Conservation (phyloP, 2,797 vertebrate species). For the Scarus forsteni region DNA sequence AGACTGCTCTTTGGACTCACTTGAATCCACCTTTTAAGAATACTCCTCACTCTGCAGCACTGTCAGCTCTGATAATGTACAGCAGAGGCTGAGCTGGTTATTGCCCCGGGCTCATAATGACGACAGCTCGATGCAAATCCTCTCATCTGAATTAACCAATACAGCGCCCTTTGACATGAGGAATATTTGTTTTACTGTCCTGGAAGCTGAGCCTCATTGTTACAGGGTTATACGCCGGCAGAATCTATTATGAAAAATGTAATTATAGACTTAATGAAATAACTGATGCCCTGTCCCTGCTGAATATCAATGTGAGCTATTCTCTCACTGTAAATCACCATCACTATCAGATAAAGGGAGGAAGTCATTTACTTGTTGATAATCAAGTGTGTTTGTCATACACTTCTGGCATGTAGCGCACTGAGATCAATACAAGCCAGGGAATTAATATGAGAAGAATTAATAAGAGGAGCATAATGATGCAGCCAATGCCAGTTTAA, state of each 20-base stretch:
- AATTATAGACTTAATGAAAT: constrained; percentile 9
- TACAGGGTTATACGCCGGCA: background rate
- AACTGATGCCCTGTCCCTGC: background rate
- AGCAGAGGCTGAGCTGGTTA: background rate
- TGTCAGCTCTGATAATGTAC: constrained; percentile 16
- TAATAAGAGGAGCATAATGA: too few relatives aligned
- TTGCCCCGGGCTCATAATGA: background rate
- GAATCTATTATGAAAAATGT: constrained; percentile 6
- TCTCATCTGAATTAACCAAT: constrained; percentile 7
- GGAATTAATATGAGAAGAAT: background rate
- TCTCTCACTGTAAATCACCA: background rate
- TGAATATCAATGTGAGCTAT: background rate
- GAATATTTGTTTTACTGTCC: constrained; percentile 22
- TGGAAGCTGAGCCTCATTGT: background rate
- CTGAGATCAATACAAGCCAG: background rate
- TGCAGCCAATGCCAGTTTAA: fast-evolving
- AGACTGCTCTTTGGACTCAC: background rate
- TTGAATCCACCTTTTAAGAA: constrained; percentile 9
- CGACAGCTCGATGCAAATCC: background rate
- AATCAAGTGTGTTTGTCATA: background rate
- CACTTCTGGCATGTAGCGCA: background rate
- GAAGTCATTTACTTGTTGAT: background rate
- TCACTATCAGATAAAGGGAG: background rate
- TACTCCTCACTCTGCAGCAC: background rate
- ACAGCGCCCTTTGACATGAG: constrained; percentile 4